Base-by-base conservation (phyloP, 92 coral and sea anemone species). In the Blastomussa wellsi region DNA sequence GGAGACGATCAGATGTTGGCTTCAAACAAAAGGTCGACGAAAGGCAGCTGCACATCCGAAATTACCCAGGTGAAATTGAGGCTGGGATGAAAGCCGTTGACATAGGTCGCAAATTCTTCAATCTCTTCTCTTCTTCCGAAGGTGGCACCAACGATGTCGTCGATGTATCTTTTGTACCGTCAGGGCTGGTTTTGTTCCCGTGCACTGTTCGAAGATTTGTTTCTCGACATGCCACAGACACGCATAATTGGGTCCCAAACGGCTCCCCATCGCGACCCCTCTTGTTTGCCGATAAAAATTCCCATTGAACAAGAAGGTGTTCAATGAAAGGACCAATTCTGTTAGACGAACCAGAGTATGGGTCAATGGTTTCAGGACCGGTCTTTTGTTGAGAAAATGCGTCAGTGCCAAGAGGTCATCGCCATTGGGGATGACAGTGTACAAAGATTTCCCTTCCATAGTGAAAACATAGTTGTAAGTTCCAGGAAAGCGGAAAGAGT, bases 291-390 rank as follows among this genome's bases (percentile, higher is more conserved):
- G 53, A 48, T 48, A 48, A 6, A 48, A 48, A 48, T 48, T 48
- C 53, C 53, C 53, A 48, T 48, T 48, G 53, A 48, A 48, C 9
- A 16, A 48, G 53, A 48, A 48, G 9, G 53, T 48, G 53, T 48
- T 48, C 53, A 48, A 41, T 28, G 86, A 68, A 33, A 69, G 86
- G 38, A 81, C 86, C 41, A 81, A 67, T 39, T 81, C 86, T 66
- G 78, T 60, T 37, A 81, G 60, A 10, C 79, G 79, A 47, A 67
- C 52, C 28, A 81, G 75, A 35, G 74, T 68, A 12, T 71, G 52
- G 22, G 79, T 70, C 1, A 79, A 28, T n/a, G 79, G 79, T 44
- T 82, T 22, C 31, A 39, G 52, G 29, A 41, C 52, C 15, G 57
- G 52, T 72, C 77, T 72, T 14, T 38, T 72, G 53, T 72, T 31